These are phyloP conservation scores for Tapera naevia DNA, from an alignment of 2,797 vertebrate species.

Conservation along the genomic window DNA sequence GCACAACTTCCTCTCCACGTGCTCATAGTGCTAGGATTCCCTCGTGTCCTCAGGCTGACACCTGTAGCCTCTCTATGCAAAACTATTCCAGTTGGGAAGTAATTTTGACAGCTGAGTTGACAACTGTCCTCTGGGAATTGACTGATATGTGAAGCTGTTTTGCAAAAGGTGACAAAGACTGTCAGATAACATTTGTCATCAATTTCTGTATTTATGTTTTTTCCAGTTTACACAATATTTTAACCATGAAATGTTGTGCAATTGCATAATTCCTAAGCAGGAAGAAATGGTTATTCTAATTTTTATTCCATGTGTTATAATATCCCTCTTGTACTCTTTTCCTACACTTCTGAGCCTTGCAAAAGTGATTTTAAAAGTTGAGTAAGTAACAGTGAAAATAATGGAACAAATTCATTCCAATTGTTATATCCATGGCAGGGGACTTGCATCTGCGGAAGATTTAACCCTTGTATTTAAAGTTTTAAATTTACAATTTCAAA, in stretches of 20 bases:
- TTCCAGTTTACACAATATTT: not conserved
- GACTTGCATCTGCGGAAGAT: not conserved
- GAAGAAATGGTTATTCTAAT: not conserved
- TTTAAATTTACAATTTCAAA: not conserved
- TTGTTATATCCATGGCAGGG: not conserved
- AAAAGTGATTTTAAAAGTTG: not conserved
- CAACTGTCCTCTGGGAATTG: not conserved
- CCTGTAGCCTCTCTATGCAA: not conserved
- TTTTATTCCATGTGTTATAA: not conserved
- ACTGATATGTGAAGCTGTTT: not conserved
- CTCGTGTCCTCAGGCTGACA: not conserved
- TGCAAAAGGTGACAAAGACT: not conserved
- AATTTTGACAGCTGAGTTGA: not conserved
- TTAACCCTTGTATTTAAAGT: not conserved
- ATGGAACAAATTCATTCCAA: not conserved
- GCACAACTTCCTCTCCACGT: rapidly evolving
- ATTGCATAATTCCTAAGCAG: not conserved
- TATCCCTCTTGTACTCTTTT: not conserved
- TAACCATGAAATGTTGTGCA: not conserved
- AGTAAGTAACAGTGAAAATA: not conserved
- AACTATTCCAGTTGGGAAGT: not conserved
- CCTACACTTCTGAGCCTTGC: not conserved
- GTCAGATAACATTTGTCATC: not conserved
- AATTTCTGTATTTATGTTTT: not conserved
- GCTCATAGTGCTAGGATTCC: not conserved